Percentiles rank a stretch among this genome's conserved stretches.
Evolutionary conservation across 2,888 invertebrate species (phyloP).

Genomic region (Parnassius smintheus): DNA sequence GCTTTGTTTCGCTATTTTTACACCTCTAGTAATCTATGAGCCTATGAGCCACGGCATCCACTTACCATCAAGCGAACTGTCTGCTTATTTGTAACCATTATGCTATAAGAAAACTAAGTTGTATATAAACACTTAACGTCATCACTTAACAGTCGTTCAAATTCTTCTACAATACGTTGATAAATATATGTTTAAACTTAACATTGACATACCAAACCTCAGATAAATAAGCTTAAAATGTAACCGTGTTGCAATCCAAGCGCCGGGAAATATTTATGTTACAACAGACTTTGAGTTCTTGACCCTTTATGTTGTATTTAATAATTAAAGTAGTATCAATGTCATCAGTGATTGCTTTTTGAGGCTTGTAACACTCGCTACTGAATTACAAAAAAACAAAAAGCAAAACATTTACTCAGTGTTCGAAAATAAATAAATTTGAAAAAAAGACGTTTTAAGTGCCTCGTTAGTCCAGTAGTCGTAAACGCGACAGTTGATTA

Average conservation of each 20-base stretch:
- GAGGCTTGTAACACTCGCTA: neutral
- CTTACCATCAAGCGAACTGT: too few relatives aligned
- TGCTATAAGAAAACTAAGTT: too few relatives aligned
- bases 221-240: constrained; percentile 9
- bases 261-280: constrained; percentile 14
- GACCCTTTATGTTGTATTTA: constrained; percentile 14
- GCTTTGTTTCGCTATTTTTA: too few relatives aligned
- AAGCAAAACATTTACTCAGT: neutral
- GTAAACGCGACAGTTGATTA: too few relatives aligned
- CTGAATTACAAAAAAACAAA: too few relatives aligned
- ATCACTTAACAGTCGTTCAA: too few relatives aligned
- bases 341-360: constrained; percentile 9
- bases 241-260: constrained; percentile 9
- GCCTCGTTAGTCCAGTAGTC: too few relatives aligned
- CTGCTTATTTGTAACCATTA: too few relatives aligned
- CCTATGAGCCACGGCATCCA: too few relatives aligned
- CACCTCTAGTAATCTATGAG: too few relatives aligned
- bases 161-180: too few relatives aligned
- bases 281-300: constrained; percentile 8
- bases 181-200: constrained; percentile 6
- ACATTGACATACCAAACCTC: constrained; percentile 13
- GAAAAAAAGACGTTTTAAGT: neutral
- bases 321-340: constrained; percentile 11
- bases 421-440: neutral
- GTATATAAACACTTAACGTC: too few relatives aligned